A percentile compares a stretch with the other conserved stretches of the same genome.
Conservation (phyloP, 2,888 invertebrate species). For the Mesoligia furuncula region DNA sequence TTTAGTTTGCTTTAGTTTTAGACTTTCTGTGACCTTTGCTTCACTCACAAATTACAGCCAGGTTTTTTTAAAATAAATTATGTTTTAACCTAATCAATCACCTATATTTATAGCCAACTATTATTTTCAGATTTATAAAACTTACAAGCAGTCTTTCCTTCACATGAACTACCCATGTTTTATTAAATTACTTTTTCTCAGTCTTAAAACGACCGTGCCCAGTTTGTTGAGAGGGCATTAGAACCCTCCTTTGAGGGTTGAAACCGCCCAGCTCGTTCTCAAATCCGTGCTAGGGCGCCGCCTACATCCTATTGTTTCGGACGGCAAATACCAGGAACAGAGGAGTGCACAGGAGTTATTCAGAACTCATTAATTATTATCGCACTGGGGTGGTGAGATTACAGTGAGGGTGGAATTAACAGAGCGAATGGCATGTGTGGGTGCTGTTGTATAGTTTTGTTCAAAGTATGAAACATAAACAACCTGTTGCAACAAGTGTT, state of each 20-base stretch:
- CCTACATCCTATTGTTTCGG: constrained; percentile 87
- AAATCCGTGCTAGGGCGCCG: constrained; percentile 77
- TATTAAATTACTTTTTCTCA: no score
- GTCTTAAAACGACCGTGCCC: background rate
- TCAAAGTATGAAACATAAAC: background rate
- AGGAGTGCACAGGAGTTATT: constrained; percentile 74
- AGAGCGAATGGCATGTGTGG: constrained; percentile 3
- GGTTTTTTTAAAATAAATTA: background rate
- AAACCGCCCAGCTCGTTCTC: constrained; percentile 71
- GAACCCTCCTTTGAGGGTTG: constrained; percentile 38
- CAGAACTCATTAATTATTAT: constrained; percentile 49
- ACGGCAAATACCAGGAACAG: constrained; percentile 81
- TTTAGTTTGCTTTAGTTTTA: background rate
- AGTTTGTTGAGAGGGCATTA: constrained; percentile 13
- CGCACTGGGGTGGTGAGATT: constrained; percentile 64
- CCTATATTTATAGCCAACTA: background rate
- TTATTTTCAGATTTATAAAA: background rate
- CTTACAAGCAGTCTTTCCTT: background rate
- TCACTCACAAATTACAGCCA: background rate
- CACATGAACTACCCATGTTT: background rate
- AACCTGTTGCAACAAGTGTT: background rate
- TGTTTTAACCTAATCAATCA: no score
- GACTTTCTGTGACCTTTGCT: background rate
- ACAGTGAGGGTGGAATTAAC: constrained; percentile 34
- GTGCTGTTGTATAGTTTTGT: background rate